These are phyloP conservation scores for Gymnoscelis rufifasciata DNA, from an alignment of 2,888 invertebrate genomes.

Conservation along the genomic window DNA sequence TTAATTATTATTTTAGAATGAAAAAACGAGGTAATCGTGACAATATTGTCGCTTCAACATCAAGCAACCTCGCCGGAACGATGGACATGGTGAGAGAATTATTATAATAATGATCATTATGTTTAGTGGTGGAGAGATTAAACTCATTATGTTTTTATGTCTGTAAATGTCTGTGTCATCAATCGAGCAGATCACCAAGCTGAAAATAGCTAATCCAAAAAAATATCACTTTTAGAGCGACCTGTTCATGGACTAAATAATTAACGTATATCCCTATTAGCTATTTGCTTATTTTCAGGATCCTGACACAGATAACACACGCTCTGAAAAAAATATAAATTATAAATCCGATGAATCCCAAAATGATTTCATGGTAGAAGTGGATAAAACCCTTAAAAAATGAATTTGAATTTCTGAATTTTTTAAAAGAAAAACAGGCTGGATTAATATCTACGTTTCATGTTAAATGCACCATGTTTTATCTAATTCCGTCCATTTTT, in stretches of 20 bases:
- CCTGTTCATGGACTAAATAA: too few relatives aligned
- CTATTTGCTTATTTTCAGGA: background rate
- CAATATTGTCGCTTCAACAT: background rate
- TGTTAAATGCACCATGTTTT: conserved; percentile 13
- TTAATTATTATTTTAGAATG: background rate
- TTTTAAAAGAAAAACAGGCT: background rate
- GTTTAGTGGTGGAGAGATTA: background rate
- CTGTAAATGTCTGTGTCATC: too few relatives aligned
- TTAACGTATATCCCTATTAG: background rate
- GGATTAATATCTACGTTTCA: conserved; percentile 6
- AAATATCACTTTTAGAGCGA: too few relatives aligned
- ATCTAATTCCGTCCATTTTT: conserved; percentile 14
- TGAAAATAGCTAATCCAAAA: too few relatives aligned
- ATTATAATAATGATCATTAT: background rate
- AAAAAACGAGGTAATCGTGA: background rate
- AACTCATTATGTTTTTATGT: background rate
- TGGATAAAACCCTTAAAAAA: background rate
- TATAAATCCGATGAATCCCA: background rate
- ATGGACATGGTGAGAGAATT: background rate
- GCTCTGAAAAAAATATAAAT: background rate
- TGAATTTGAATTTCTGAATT: background rate
- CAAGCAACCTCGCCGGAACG: background rate
- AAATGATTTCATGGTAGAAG: background rate
- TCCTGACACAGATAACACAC: background rate
- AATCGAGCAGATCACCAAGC: too few relatives aligned